A percentile compares a stretch with the other conserved stretches of the same genome.
Evolutionary conservation across 2,113 vertebrate genomes (phyloP).

Genomic region (Elachura formosa): DNA sequence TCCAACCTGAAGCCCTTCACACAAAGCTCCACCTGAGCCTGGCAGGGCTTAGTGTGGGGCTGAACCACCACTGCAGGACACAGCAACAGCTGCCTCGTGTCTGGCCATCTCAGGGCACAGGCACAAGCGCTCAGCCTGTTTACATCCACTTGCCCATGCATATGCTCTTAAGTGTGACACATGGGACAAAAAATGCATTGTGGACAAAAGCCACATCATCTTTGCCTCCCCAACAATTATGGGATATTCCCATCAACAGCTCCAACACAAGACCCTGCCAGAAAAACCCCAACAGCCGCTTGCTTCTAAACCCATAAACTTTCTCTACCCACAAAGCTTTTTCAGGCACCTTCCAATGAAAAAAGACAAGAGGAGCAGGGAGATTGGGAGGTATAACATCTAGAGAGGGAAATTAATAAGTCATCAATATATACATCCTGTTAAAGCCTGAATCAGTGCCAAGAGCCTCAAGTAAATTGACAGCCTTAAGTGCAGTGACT

Average conservation of each 20-base stretch:
- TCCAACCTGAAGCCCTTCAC: not conserved
- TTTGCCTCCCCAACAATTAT: accelerated
- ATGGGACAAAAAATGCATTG: not conserved
- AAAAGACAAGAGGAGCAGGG: not conserved
- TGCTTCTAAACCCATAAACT: not conserved
- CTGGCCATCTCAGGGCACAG: constrained; percentile 3
- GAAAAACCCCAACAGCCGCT: not conserved
- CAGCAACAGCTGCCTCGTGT: constrained; percentile 7
- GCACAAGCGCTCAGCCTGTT: not conserved
- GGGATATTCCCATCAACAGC: not conserved
- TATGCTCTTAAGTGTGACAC: not conserved
- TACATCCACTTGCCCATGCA: not conserved
- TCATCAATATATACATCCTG: constrained; percentile 15
- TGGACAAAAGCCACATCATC: not conserved
- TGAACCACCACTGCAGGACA: not conserved
- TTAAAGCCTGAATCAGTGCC: not conserved
- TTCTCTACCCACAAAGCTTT: not conserved
- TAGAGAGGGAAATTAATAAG: not conserved
- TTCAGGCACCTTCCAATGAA: not conserved
- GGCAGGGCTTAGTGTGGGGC: accelerated
- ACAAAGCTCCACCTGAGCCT: not conserved
- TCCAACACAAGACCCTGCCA: not conserved
- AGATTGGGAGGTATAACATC: not conserved
- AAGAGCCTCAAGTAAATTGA: constrained; percentile 11
- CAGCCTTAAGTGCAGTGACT: constrained; percentile 16